These are phyloP conservation scores for Actinemys pallida DNA, from an alignment of 2,113 vertebrate species.

Conservation along the genomic window DNA sequence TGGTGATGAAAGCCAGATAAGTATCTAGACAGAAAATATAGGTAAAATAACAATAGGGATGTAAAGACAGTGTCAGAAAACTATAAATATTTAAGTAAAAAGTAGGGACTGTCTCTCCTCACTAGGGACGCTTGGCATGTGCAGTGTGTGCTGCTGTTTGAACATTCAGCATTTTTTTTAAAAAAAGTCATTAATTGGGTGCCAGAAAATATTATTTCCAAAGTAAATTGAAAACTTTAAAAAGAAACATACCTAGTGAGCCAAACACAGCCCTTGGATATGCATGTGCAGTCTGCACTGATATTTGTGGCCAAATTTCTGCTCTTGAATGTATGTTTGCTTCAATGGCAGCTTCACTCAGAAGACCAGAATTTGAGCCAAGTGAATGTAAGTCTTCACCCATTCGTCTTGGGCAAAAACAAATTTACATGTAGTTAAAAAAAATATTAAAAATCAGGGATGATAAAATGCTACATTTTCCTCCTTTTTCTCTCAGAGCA, in stretches of 20 bases:
- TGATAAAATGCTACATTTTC: not conserved
- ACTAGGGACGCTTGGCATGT: not conserved
- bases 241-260: not conserved
- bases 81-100: constrained; percentile 42
- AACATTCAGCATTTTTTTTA: constrained; percentile 32
- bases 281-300: not conserved
- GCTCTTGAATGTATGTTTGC: not conserved
- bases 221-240: constrained; percentile 9
- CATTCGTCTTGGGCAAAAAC: not conserved
- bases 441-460: not conserved
- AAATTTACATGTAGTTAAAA: not conserved
- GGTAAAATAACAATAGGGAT: constrained; percentile 31
- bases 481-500: not conserved
- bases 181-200: constrained; percentile 62
- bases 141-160: constrained; percentile 23
- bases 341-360: not conserved
- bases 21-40: constrained; percentile 15
- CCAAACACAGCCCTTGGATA: constrained; percentile 10
- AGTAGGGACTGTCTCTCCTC: not conserved
- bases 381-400: not conserved
- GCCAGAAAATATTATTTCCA: constrained; percentile 71
- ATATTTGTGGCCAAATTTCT: fast-evolving
- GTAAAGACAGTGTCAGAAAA: constrained; percentile 12
- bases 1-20: not conserved
- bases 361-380: fast-evolving